Evolutionary conservation across 2,888 invertebrate genomes (phyloP), one percentile per base, ranked within the genome.

Genomic region (Phalera bucephala): DNA sequence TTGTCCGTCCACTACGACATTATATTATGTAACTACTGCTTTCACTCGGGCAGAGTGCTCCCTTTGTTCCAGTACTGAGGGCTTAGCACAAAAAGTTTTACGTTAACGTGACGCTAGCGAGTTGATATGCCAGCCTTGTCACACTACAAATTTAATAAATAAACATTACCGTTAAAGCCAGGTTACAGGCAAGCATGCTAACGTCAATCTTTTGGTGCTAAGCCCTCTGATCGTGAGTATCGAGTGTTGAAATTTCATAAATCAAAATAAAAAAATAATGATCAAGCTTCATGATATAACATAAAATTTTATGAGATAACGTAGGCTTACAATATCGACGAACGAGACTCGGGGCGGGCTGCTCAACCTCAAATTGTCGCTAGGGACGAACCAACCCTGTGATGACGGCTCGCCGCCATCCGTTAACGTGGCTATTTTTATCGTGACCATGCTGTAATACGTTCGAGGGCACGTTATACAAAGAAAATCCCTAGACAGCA

Each of bases 251-350:
- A 35, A 48, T 13, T 28, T 29, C 26, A 22, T 44, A 30, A 28
- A 40, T 43, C 37, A 31, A 41, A 37, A 44, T 34, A 31, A 27
- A 39, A 39, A 36, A 36, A 50, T 12, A 36, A 9, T 9, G 1
- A 38, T 51, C 12, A 28, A 17, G 33, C 15, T 39, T 15, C 26
- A 31, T 33, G 27, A 33, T 10, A 22, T 31, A 23, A 33, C 42
- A 31, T 52, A 45, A 48, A 38, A 29, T 31, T 31, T 39, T 36
- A 48, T 40, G 39, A 36, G 23, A 34, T 36, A 27, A 32, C 40
- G 30, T 36, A 19, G 30, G 19, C 23, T 31, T 31, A 40, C 31
- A 31, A 28, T 30, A 31, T 33, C 30, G 40, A 12, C 32, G 26
- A 31, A 30, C 27, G 23, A 33, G 36, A 43, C 35, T 22, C 26